Percentiles rank a stretch among this genome's conserved stretches.
These are phyloP conservation scores for Acleris holmiana DNA, from an alignment of 2,888 invertebrate genomes.

Conservation along the genomic window DNA sequence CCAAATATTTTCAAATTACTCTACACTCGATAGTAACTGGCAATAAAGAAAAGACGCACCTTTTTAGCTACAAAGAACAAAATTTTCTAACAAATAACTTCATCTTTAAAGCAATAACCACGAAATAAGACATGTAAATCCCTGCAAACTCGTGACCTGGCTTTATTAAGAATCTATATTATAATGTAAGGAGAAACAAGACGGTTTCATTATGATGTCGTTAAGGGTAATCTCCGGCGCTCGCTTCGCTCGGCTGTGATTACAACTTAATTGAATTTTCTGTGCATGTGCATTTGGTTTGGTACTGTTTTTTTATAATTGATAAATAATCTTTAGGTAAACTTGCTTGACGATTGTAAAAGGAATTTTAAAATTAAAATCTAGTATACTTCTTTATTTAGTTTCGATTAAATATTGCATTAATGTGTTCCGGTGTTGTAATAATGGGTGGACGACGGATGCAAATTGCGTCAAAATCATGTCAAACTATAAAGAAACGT, in stretches of 20 bases:
- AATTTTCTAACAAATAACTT: neutral
- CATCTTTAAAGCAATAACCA: neutral
- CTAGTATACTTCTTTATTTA: too few relatives aligned
- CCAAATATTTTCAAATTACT: too few relatives aligned
- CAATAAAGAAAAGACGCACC: too few relatives aligned
- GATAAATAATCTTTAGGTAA: neutral
- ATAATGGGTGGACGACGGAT: too few relatives aligned
- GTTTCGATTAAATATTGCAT: too few relatives aligned
- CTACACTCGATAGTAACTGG: too few relatives aligned
- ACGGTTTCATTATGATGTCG: slow-evolving; percentile 14
- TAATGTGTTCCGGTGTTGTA: too few relatives aligned
- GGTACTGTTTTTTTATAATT: neutral
- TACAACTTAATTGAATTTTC: slow-evolving; percentile 24
- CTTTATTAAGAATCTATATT: slow-evolving; percentile 16
- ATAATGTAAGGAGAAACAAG: slow-evolving; percentile 21
- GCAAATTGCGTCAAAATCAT: too few relatives aligned
- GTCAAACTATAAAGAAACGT: too few relatives aligned
- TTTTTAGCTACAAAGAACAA: too few relatives aligned
- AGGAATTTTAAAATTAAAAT: too few relatives aligned
- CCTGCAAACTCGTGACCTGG: slow-evolving; percentile 1
- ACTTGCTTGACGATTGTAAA: neutral
- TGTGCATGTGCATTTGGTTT: slow-evolving; percentile 14
- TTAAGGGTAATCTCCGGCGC: slow-evolving; percentile 9
- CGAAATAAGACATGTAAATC: slow-evolving; percentile 5
- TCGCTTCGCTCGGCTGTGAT: slow-evolving; percentile 10